Evolutionary conservation across 2,888 invertebrate species (phyloP), one percentile per base, ranked within the genome.

Genomic region (Sericinus montela): DNA sequence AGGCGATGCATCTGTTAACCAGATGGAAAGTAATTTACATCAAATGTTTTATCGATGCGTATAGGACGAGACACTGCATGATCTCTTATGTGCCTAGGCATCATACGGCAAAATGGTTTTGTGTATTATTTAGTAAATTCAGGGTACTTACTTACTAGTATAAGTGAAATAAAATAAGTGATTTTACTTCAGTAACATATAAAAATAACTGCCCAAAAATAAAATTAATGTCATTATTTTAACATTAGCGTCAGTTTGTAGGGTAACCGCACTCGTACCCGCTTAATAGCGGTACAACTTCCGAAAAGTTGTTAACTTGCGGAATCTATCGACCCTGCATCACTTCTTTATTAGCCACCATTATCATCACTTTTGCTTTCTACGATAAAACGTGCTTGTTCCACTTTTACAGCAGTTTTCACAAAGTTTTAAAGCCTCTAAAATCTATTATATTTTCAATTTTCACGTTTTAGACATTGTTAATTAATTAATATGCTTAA

Each of bases 261-360:
- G 75, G 74, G 44, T 30, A 23, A 41, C 45, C 45, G 72, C 79
- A 80, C 81, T 81, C 78, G 77, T 68, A 69, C 61, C 69, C 72
- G 73, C 67, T 74, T 87, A 87, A 85, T 86, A 81, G 78, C 76
- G 65, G 72, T 67, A 67, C 68, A 68, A 67, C 65, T 67, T 45
- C 80, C 76, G 62, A 75, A 84, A 86, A 87, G 80, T 86, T 86
- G 78, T 79, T 72, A 85, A 85, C 79, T 85, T 79, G 71, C 73
- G 77, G 69, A 83, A 87, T 83, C 86, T 85, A 86, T 86, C 82
- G 82, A 65, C 70, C 62, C 64, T 72, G 69, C 66, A 63, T 72
- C 71, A 72, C 72, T 81, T 85, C 86, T 86, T 87, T 87, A 87
- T 78, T 86, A 74, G 71, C 78, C 57, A 59, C 82, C 87, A 87